A percentile compares a stretch with the other conserved stretches of the same genome.
Conservation (phyloP, 2,797 vertebrate genomes). For the Ambastaia sidthimunki region DNA sequence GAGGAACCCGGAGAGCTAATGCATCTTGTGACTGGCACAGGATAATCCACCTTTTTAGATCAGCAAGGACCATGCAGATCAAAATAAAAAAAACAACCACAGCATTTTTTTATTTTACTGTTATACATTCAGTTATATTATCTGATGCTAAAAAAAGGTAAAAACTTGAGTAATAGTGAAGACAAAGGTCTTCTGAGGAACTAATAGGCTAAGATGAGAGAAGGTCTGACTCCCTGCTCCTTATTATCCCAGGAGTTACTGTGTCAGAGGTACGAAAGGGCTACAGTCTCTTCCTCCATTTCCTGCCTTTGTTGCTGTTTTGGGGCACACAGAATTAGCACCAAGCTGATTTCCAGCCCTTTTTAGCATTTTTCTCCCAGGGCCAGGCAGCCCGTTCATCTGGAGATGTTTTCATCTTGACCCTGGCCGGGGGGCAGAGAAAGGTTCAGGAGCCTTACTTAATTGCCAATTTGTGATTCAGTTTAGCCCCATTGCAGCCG, state of each 20-base stretch:
- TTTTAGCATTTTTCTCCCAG: slow-evolving; percentile 44
- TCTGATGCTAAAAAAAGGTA: slow-evolving; percentile 19
- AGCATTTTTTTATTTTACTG: background rate
- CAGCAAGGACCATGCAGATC: background rate
- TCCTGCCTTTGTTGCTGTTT: slow-evolving; percentile 74
- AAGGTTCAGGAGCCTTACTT: slow-evolving; percentile 54
- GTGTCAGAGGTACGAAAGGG: slow-evolving; percentile 80
- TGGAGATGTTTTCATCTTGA: slow-evolving; percentile 58
- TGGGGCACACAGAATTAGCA: slow-evolving; percentile 60
- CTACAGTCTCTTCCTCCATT: slow-evolving; percentile 67
- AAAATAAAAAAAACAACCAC: slow-evolving; percentile 14
- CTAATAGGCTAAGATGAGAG: slow-evolving; percentile 68
- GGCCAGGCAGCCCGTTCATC: slow-evolving; percentile 34
- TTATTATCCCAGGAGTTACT: slow-evolving; percentile 85
- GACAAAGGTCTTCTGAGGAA: slow-evolving; percentile 32
- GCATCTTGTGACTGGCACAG: slow-evolving; percentile 52
- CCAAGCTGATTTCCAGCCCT: slow-evolving; percentile 51
- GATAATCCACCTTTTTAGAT: slow-evolving; percentile 36
- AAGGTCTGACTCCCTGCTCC: slow-evolving; percentile 68
- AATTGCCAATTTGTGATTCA: slow-evolving; percentile 76
- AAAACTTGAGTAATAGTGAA: background rate
- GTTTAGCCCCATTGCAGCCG: slow-evolving; percentile 61
- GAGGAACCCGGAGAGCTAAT: slow-evolving; percentile 21
- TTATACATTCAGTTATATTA: background rate
- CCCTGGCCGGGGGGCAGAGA: slow-evolving; percentile 45